phyloP scores from a whole-genome alignment of 2,113 vertebrate genomes.

The Nesogale talazaci region DNA sequence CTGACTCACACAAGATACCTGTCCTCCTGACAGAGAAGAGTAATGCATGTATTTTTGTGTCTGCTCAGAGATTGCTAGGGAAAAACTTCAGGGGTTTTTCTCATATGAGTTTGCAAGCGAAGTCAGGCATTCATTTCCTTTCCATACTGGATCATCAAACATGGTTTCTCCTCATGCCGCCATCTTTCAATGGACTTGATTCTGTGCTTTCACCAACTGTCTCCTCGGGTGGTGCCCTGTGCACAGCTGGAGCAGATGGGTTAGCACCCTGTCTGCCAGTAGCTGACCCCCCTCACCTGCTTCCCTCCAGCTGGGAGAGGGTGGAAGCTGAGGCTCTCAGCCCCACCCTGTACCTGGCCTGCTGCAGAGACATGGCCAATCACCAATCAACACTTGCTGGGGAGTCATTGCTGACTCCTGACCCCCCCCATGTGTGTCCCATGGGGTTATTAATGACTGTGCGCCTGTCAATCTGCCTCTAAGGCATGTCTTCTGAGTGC shows the following conservation, averaged over 20 bases:
- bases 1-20: background rate
- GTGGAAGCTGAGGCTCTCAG: background rate
- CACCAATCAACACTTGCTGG: background rate
- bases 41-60: background rate
- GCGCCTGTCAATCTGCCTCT: no score
- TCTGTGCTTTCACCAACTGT: background rate
- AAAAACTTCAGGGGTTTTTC: slow-evolving; percentile 3
- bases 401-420: background rate
- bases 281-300: no score
- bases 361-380: background rate
- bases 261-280: background rate
- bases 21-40: background rate
- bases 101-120: background rate
- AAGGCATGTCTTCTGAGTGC: background rate
- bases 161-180: background rate
- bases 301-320: background rate
- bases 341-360: background rate
- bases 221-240: background rate
- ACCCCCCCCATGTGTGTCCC: background rate
- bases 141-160: background rate
- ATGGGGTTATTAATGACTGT: background rate
- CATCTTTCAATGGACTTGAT: background rate
- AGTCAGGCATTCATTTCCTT: slow-evolving; percentile 22
- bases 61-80: background rate
- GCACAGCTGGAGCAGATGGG: background rate